phyloP scores from a whole-genome alignment of 2,797 vertebrate species.

The Sebastes flavidus region DNA sequence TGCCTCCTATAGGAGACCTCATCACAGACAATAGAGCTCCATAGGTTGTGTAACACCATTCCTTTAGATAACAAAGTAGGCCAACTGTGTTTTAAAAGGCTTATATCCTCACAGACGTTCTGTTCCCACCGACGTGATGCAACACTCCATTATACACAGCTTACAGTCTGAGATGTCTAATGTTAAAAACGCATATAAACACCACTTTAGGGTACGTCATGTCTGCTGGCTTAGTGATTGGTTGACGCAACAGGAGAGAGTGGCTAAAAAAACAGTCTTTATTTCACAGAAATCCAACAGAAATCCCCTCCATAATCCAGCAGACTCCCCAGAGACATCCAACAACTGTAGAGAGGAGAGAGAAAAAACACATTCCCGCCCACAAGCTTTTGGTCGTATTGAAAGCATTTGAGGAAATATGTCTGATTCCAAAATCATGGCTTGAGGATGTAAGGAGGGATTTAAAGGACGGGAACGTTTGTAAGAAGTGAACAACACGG shows the following conservation, averaged over 20 bases:
- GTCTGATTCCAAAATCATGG: constrained; percentile 47
- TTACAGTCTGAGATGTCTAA: constrained; percentile 32
- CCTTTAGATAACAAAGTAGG: constrained; percentile 54
- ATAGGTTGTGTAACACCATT: background rate
- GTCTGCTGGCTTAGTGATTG: constrained; percentile 47
- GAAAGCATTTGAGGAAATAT: constrained; percentile 37
- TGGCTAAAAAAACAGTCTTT: constrained; percentile 39
- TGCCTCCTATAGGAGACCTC: background rate
- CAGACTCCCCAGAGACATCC: constrained; percentile 59
- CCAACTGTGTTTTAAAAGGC: constrained; percentile 33
- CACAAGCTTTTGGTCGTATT: constrained; percentile 51
- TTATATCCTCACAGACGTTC: constrained; percentile 15
- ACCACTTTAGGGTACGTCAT: constrained; percentile 46
- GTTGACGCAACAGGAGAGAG: constrained; percentile 62
- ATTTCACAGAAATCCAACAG: constrained; percentile 59
- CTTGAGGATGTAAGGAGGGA: constrained; percentile 39
- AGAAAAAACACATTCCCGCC: constrained; percentile 43
- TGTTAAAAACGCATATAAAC: constrained; percentile 65
- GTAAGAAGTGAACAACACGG: constrained; percentile 12
- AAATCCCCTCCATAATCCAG: constrained; percentile 75
- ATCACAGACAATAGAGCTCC: background rate
- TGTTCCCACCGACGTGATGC: constrained; percentile 55
- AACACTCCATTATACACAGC: constrained; percentile 51
- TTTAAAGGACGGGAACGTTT: constrained; percentile 39
- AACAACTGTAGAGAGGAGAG: constrained; percentile 33